Base-by-base conservation (phyloP, 2,113 vertebrate genomes). In the Rostratula benghalensis region DNA sequence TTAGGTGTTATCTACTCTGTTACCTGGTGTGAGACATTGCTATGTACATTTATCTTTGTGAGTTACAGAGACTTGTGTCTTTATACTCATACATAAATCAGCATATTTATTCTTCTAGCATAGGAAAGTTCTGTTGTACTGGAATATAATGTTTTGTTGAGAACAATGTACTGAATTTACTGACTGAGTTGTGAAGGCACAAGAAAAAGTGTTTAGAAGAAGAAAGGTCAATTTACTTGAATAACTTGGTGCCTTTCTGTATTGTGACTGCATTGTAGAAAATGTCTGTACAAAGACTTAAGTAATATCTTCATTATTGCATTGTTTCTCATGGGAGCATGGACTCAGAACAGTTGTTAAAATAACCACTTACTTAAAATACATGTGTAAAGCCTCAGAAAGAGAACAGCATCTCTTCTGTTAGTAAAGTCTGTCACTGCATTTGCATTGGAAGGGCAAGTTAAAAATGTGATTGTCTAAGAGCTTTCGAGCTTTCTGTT, bases 201-300 rank as follows among this genome's bases (percentile, higher is more conserved):
- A 39, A 85, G 64, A 59, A 56, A 61, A 90, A 75, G 9, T 24
- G 9, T 87, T 33, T 21, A 73, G 63, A 86, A 82, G 63, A 86
- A 82, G 43, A 90, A 90, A 86, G 70, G 65, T 92, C 65, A 79
- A 56, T 89, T 91, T 96, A 92, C 95, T 97, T 96, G 91, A 95
- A 96, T 84, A 96, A 96, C 63, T 80, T 51, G 57, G 90, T 96
- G 91, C 96, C 95, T 97, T 96, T 94, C 28, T 45, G 19, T 93
- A 54, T 68, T 89, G 92, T 75, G 22, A 81, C 73, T 89, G 57
- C 48, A 35, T 89, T 94, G 69, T 79, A 93, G 61, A 94, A 96
- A 94, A 92, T 45, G n/a, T 54, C 28, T 76, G 37, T 82, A 80
- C 67, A 76, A 89, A 82, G 31, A 71, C 53, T 53, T 22, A 37